Evolutionary conservation across 2,113 vertebrate species (phyloP), one percentile per base, ranked within the genome.

Genomic region (Cepphus grylle): DNA sequence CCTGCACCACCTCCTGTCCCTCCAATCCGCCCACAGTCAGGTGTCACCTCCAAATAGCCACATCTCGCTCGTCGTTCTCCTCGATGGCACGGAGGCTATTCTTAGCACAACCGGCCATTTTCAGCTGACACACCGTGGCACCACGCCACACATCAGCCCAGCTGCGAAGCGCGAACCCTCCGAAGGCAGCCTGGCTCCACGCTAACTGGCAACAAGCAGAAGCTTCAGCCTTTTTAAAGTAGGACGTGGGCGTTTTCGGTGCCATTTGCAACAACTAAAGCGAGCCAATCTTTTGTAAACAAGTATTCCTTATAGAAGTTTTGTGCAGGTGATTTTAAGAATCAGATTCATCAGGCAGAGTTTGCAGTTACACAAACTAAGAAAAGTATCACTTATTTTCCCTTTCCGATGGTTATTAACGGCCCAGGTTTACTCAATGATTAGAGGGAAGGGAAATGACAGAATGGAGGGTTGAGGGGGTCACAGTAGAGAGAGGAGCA

Each of bases 211-310:
- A 83, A 49, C 38, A 34, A 74, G 59, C 86, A 86, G 10, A 78
- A 81, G 82, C 12, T 73, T 74, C 86, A 66, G 82, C 43, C 86
- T 70, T 92, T 92, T 81, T 74, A 70, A 92, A 94, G 92, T 0
- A 63, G 69, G 72, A 90, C 13, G 11, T 6, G 26, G 90, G 86
- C 40, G 80, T 88, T 91, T 66, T 61, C 83, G 50, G 63, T 81
- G 79, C 66, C 55, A 79, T 79, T 88, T 84, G 73, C 74, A 93
- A 81, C 52, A 95, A 21, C 38, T 59, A 49, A 90, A 93, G 52
- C 5, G 1, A 92, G 79, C 78, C 88, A 66, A 66, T 94, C 32
- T 80, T 67, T 47, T 16, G 22, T 43, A 74, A 70, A 32, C 38
- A 84, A 53, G 52, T 53, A 36, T 26, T 78, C 59, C 49, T 72